Evolutionary conservation across 2,113 vertebrate species (phyloP).

Genomic region (Pygoscelis adeliae): DNA sequence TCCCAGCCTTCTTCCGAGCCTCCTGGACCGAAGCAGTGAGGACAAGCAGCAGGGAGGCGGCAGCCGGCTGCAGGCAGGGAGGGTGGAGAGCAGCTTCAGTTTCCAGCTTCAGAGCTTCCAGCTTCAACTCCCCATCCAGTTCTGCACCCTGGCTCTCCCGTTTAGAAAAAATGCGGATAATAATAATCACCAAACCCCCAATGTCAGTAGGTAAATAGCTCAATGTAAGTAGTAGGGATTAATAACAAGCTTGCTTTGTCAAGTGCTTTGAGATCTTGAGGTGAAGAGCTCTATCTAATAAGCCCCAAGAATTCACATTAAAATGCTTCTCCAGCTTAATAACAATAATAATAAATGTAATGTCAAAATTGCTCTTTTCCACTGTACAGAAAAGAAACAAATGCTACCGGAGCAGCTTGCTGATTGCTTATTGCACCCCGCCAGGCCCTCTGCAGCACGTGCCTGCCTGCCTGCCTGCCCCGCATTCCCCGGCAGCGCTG

Average conservation of each 20-base stretch:
- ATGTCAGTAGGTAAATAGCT: not conserved
- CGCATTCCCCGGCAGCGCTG: accelerated
- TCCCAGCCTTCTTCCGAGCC: not conserved
- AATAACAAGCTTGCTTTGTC: not conserved
- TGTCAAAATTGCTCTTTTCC: not conserved
- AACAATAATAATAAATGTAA: not conserved
- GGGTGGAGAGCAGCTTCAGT: not conserved
- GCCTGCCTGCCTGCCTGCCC: not conserved
- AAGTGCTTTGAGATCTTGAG: slow-evolving; percentile 22
- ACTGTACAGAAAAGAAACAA: not conserved
- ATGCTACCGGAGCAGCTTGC: not conserved
- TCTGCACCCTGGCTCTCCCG: not conserved
- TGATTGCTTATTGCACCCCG: not conserved
- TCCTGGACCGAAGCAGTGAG: not conserved
- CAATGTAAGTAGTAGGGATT: not conserved
- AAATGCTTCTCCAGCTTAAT: not conserved
- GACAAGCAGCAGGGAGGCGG: not conserved
- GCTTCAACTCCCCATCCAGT: not conserved
- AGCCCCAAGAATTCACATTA: not conserved
- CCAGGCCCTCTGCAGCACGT: not conserved
- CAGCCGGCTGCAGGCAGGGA: not conserved
- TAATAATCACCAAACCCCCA: not conserved
- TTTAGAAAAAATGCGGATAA: not conserved
- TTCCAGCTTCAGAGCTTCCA: not conserved
- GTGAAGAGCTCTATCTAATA: slow-evolving; percentile 1